Percentiles rank a stretch among this genome's conserved stretches.
phyloP scores from a whole-genome alignment of 2,888 invertebrate genomes.

The Stenodema calcarata region DNA sequence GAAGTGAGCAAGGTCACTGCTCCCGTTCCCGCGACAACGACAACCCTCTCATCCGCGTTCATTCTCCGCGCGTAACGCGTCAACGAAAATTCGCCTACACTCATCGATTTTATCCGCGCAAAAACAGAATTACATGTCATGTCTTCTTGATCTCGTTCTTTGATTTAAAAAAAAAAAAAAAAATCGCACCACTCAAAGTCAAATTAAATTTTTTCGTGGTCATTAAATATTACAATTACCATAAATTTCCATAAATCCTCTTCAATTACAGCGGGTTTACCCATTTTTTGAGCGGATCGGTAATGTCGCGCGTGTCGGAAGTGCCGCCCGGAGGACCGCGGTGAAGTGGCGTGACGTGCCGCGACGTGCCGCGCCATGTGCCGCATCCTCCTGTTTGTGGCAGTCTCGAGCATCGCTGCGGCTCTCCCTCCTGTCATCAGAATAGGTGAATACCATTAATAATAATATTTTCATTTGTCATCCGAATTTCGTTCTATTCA shows the following conservation, averaged over 20 bases:
- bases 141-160: not conserved
- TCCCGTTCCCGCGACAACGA: constrained; percentile 15
- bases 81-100: not conserved
- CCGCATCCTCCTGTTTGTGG: constrained; percentile 33
- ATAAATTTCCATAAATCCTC: not conserved
- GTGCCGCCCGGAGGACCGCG: constrained; percentile 13
- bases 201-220: too few relatives aligned
- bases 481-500: too few relatives aligned
- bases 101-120: not conserved
- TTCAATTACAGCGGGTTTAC: not conserved
- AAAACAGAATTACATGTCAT: not conserved
- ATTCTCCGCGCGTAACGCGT: not conserved
- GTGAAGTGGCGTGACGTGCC: constrained; percentile 23
- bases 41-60: constrained; percentile 13
- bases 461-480: too few relatives aligned
- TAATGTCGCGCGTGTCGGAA: constrained; percentile 9
- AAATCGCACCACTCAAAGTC: too few relatives aligned
- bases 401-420: constrained; percentile 30
- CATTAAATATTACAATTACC: too few relatives aligned
- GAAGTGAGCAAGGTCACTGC: constrained; percentile 6
- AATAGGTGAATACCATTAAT: constrained; percentile 42
- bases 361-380: constrained; percentile 14
- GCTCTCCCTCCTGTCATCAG: constrained; percentile 54
- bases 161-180: too few relatives aligned
- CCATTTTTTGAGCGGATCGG: not conserved